Evolutionary conservation across 2,113 vertebrate species (phyloP).

Genomic region (Anthoscopus minutus): DNA sequence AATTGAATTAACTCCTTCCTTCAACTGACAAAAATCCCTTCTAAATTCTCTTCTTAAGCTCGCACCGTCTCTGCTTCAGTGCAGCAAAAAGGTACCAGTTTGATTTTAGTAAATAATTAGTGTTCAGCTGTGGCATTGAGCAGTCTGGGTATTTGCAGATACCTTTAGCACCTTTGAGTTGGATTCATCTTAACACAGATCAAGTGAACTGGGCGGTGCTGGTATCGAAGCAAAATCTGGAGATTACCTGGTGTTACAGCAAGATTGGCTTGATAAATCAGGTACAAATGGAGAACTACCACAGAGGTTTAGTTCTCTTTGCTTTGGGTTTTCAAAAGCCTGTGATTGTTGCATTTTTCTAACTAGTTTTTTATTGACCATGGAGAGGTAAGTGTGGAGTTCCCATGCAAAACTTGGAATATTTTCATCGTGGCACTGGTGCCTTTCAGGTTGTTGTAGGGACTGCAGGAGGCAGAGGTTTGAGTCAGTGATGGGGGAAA

Average conservation of each 20-base stretch:
- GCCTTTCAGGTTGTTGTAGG: background rate
- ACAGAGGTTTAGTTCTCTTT: background rate
- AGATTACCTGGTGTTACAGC: background rate
- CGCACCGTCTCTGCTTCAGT: accelerated
- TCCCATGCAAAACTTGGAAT: background rate
- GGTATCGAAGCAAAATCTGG: accelerated
- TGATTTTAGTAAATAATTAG: background rate
- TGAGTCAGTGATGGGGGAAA: background rate
- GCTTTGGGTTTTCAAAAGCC: background rate
- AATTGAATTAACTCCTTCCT: background rate
- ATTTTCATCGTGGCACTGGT: background rate
- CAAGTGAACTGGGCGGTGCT: background rate
- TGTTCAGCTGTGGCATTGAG: background rate
- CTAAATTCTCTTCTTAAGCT: background rate
- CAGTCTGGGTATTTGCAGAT: background rate
- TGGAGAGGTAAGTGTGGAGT: background rate
- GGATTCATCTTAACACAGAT: background rate
- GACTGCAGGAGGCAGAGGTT: background rate
- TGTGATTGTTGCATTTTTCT: background rate
- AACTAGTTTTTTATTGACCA: accelerated
- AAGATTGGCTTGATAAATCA: background rate
- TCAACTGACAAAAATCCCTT: background rate
- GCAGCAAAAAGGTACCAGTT: background rate
- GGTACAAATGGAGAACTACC: accelerated
- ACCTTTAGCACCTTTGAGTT: background rate